Percentiles rank a stretch among this genome's conserved stretches.
Evolutionary conservation across 2,113 vertebrate species (phyloP).

Genomic region (Isurus oxyrinchus): DNA sequence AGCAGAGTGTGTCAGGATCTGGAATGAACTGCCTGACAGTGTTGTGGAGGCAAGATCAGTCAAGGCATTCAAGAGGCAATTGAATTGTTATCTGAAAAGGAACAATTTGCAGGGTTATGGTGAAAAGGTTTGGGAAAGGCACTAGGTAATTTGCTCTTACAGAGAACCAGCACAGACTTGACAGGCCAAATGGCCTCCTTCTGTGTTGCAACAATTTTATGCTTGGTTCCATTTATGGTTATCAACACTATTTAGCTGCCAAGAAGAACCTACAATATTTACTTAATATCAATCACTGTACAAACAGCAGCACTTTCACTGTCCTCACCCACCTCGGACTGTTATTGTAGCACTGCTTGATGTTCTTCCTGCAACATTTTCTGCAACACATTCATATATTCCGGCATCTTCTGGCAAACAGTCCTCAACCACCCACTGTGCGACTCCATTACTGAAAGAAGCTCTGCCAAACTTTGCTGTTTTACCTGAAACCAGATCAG

Average conservation of each 20-base stretch:
- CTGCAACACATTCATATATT: constrained; percentile 58
- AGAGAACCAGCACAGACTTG: neutral
- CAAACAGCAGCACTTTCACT: neutral
- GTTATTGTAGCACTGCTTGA: constrained; percentile 58
- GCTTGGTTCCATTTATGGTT: too few species aligned
- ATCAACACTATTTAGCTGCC: neutral
- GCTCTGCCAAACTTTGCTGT: constrained; percentile 50
- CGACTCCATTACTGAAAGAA: constrained; percentile 45
- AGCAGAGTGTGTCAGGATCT: too few species aligned
- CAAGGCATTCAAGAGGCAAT: too few species aligned
- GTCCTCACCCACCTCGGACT: constrained; percentile 47
- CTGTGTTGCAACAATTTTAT: too few species aligned
- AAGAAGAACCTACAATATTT: neutral
- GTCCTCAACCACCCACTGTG: constrained; percentile 53
- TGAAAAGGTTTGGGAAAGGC: too few species aligned
- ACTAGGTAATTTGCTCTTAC: too few species aligned
- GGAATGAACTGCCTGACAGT: too few species aligned
- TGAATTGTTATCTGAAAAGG: too few species aligned
- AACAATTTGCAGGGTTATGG: too few species aligned
- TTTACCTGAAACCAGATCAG: constrained; percentile 49
- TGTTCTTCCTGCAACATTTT: constrained; percentile 55
- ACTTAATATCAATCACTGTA: neutral
- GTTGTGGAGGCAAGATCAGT: too few species aligned
- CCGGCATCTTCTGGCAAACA: constrained; percentile 62
- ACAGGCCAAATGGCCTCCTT: neutral